A percentile compares a stretch with the other conserved stretches of the same genome.
Evolutionary conservation across 2,888 invertebrate genomes (phyloP).

Genomic region (Dryocosmus kuriphilus): DNA sequence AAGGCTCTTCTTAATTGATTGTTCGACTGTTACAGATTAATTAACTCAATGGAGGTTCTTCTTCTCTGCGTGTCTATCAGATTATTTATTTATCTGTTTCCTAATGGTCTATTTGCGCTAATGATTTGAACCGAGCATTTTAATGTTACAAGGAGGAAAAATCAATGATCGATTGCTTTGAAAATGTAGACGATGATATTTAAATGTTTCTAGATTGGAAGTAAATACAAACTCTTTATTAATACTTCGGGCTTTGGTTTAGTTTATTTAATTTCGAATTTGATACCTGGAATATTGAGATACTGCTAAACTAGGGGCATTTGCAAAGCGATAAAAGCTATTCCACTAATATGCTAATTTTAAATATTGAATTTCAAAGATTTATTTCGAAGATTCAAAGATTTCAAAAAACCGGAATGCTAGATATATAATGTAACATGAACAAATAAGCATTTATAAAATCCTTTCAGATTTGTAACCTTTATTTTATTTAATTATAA

Average conservation of each 20-base stretch:
- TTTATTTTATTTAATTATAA: too few species aligned
- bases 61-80: conserved; percentile 7
- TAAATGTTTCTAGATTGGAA: background rate
- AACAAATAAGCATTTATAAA: too few species aligned
- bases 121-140: background rate
- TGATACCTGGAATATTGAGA: background rate
- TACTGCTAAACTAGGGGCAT: background rate
- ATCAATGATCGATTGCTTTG: background rate
- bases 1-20: conserved; percentile 33
- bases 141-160: background rate
- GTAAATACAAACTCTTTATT: background rate
- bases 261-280: background rate
- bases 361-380: too few species aligned
- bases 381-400: too few species aligned
- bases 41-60: conserved; percentile 5
- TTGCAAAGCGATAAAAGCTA: background rate
- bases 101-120: background rate
- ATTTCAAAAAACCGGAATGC: too few species aligned
- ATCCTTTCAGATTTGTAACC: too few species aligned
- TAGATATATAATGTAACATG: too few species aligned
- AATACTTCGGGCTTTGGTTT: background rate
- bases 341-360: background rate
- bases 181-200: background rate
- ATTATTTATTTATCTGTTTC: background rate
- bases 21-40: conserved; percentile 38